Conservation (phyloP, 2,797 vertebrate species). For the Coreius guichenoti region DNA sequence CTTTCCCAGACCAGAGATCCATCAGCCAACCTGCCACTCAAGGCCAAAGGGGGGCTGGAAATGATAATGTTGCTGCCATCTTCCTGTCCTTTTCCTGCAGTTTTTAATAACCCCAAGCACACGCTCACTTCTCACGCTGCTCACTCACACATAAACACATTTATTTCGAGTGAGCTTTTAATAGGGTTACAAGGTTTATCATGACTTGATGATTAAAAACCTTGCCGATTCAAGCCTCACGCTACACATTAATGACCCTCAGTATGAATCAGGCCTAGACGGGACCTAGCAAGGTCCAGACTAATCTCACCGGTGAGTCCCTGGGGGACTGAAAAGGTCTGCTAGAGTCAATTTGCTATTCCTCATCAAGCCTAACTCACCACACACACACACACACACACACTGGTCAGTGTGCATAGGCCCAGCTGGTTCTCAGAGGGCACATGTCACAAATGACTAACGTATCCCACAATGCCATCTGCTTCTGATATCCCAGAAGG, state of each 20-base stretch:
- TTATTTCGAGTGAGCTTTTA: slow-evolving; percentile 16
- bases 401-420: slow-evolving; percentile 53
- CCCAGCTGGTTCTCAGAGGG: slow-evolving; percentile 62
- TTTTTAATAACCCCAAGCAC: slow-evolving; percentile 36
- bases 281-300: slow-evolving; percentile 20
- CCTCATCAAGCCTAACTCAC: slow-evolving; percentile 51
- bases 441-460: slow-evolving; percentile 60
- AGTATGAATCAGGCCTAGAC: slow-evolving; percentile 28
- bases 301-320: slow-evolving; percentile 36
- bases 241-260: slow-evolving; percentile 19
- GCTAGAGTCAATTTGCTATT: slow-evolving; percentile 61
- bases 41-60: slow-evolving; percentile 28
- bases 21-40: slow-evolving; percentile 50
- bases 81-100: slow-evolving; percentile 4
- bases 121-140: background rate
- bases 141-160: slow-evolving; percentile 21
- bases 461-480: slow-evolving; percentile 65
- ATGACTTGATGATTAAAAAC: slow-evolving; percentile 31
- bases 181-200: slow-evolving; percentile 38
- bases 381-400: slow-evolving; percentile 29
- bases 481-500: slow-evolving; percentile 62
- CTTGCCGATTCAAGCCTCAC: background rate
- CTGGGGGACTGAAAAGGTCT: slow-evolving; percentile 51
- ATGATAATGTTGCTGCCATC: slow-evolving; percentile 31
- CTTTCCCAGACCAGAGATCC: slow-evolving; percentile 39